Evolutionary conservation across 1,140 invertebrate genomes (phyloP).

Genomic region (Drosophila orena): DNA sequence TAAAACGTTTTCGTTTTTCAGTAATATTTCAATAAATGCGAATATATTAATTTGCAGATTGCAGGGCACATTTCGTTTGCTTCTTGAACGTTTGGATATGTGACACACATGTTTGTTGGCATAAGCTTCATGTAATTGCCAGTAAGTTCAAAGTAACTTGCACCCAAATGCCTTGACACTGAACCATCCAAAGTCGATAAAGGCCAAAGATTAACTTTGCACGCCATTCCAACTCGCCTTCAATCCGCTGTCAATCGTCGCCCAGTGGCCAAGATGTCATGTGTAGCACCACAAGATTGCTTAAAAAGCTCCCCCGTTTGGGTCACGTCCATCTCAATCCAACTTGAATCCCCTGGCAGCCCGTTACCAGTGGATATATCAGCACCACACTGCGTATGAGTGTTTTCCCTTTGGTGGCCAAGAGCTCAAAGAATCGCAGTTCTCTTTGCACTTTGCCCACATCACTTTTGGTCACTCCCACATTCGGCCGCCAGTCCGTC

Average conservation of each 20-base stretch:
- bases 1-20: not conserved
- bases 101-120: not conserved
- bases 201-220: constrained; percentile 19
- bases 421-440: constrained; percentile 22
- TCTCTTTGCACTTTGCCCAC: constrained; percentile 57
- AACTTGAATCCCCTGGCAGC: not conserved
- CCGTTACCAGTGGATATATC: not conserved
- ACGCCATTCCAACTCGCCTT: constrained; percentile 5
- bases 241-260: constrained; percentile 35
- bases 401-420: constrained; percentile 7
- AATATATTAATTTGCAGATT: too few relatives aligned
- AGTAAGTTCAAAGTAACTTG: constrained; percentile 18
- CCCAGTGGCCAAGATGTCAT: constrained; percentile 60
- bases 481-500: constrained; percentile 1
- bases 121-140: constrained; percentile 23
- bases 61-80: too few relatives aligned
- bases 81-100: not conserved
- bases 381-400: constrained; percentile 30
- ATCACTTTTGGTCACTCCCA: constrained; percentile 34
- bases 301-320: not conserved
- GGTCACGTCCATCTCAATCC: constrained; percentile 12
- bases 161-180: constrained; percentile 27
- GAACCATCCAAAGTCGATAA: constrained; percentile 17
- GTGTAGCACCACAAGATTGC: constrained; percentile 57
- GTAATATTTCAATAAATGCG: not conserved